Evolutionary conservation across 2,888 invertebrate species (phyloP).

Genomic region (Steinernema carpocapsae): DNA sequence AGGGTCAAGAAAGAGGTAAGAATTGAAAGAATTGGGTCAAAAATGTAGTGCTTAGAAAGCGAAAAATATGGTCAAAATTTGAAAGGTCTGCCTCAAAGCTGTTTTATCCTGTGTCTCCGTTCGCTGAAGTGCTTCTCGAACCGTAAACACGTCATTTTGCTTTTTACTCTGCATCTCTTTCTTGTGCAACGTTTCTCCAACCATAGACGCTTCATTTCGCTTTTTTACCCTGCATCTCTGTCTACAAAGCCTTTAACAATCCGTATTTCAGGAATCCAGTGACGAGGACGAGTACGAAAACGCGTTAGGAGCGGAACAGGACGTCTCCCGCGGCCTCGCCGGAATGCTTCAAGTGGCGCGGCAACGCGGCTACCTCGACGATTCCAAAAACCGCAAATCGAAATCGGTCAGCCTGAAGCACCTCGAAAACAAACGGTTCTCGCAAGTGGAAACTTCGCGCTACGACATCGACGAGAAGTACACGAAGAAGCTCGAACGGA

Average conservation of each 20-base stretch:
- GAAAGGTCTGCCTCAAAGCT: too few species aligned
- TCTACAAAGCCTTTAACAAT: background rate
- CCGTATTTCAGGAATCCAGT: slow-evolving; percentile 35
- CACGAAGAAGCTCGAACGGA: slow-evolving; percentile 67
- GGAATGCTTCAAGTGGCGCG: slow-evolving; percentile 65
- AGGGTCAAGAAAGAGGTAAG: slow-evolving; percentile 44
- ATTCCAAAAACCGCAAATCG: slow-evolving; percentile 32
- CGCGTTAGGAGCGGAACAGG: slow-evolving; percentile 64
- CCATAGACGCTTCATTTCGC: too few species aligned
- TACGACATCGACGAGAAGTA: slow-evolving; percentile 69
- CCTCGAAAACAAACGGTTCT: slow-evolving; percentile 56
- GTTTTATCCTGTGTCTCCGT: too few species aligned
- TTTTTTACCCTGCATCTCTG: background rate
- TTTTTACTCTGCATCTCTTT: too few species aligned
- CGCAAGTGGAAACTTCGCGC: slow-evolving; percentile 51
- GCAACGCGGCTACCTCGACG: slow-evolving; percentile 49
- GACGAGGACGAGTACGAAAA: slow-evolving; percentile 55
- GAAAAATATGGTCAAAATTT: slow-evolving; percentile 4
- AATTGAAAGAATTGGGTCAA: background rate
- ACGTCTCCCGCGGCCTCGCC: slow-evolving; percentile 78
- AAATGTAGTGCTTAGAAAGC: background rate
- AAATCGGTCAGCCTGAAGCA: slow-evolving; percentile 58
- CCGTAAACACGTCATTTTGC: too few species aligned
- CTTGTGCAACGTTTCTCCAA: too few species aligned
- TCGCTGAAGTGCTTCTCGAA: too few species aligned